A percentile compares a stretch with the other conserved stretches of the same genome.
These are phyloP conservation scores for Tetrax tetrax DNA, from an alignment of 2,113 vertebrate genomes.

Conservation along the genomic window DNA sequence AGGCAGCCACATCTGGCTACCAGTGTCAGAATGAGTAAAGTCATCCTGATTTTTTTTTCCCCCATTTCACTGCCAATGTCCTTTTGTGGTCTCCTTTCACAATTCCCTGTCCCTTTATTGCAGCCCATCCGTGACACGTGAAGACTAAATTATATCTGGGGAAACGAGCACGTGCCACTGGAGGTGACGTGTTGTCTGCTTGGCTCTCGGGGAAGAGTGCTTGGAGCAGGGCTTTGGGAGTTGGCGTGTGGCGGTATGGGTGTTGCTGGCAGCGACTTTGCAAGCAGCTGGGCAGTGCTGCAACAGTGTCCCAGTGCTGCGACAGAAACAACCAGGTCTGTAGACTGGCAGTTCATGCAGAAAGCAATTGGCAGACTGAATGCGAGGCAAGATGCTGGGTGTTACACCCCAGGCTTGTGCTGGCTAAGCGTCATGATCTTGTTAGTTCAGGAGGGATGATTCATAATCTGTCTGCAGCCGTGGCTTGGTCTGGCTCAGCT, in stretches of 20 bases:
- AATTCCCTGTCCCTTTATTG: background rate
- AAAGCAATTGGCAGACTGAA: background rate
- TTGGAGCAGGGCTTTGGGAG: background rate
- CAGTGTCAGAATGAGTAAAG: background rate
- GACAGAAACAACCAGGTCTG: background rate
- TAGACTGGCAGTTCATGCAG: background rate
- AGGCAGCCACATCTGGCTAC: background rate
- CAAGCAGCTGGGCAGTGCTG: background rate
- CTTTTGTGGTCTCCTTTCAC: background rate
- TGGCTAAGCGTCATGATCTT: background rate
- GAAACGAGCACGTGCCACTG: background rate
- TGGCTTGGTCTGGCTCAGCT: background rate
- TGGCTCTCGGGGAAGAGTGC: background rate
- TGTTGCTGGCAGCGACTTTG: background rate
- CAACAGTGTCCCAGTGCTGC: background rate
- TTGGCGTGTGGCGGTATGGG: fast-evolving
- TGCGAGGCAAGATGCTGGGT: background rate
- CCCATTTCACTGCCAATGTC: background rate
- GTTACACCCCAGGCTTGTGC: background rate
- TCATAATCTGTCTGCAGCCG: background rate
- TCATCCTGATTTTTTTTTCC: background rate
- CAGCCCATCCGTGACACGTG: background rate
- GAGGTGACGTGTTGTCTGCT: background rate
- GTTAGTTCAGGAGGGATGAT: background rate
- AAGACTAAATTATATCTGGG: background rate